A percentile compares a stretch with the other conserved stretches of the same genome.
phyloP scores from a whole-genome alignment of 2,888 invertebrate genomes.

The Stenchaetothrips biformis region DNA sequence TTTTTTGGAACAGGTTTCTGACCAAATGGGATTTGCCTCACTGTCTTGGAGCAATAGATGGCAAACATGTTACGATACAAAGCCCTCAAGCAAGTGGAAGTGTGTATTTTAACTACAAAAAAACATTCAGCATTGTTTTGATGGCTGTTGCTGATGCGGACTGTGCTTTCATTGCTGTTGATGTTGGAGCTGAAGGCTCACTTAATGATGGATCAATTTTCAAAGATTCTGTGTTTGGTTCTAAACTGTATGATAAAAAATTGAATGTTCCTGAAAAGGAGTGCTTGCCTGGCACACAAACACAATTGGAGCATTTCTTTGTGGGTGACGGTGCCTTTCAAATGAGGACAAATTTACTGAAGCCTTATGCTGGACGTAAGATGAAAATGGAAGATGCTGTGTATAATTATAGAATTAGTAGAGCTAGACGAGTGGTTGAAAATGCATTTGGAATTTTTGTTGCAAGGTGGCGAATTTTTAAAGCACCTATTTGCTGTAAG shows the following conservation, averaged over 20 bases:
- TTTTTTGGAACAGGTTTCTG: too few relatives aligned
- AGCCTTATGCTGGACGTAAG: slow-evolving; percentile 35
- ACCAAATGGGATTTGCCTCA: slow-evolving; percentile 38
- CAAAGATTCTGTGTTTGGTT: slow-evolving; percentile 27
- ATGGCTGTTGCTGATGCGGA: slow-evolving; percentile 37
- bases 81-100: slow-evolving; percentile 36
- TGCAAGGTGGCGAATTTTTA: too few relatives aligned
- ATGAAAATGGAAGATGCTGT: slow-evolving; percentile 31
- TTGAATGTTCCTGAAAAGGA: too few relatives aligned
- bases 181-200: slow-evolving; percentile 37
- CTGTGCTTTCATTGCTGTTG: slow-evolving; percentile 37
- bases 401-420: slow-evolving; percentile 37
- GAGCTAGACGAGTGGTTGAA: slow-evolving; percentile 34
- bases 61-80: slow-evolving; percentile 36
- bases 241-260: too few relatives aligned
- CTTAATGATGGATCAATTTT: slow-evolving; percentile 36
- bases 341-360: slow-evolving; percentile 37
- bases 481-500: too few relatives aligned
- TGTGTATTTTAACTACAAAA: slow-evolving; percentile 38
- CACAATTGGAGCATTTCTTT: slow-evolving; percentile 36
- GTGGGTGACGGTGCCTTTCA: slow-evolving; percentile 39
- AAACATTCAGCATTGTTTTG: slow-evolving; percentile 37
- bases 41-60: slow-evolving; percentile 36
- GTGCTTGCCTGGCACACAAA: neutral
- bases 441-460: slow-evolving; percentile 38